Evolutionary conservation across 2,113 vertebrate species (phyloP), one percentile per base, ranked within the genome.

Genomic region (Cettia cetti): DNA sequence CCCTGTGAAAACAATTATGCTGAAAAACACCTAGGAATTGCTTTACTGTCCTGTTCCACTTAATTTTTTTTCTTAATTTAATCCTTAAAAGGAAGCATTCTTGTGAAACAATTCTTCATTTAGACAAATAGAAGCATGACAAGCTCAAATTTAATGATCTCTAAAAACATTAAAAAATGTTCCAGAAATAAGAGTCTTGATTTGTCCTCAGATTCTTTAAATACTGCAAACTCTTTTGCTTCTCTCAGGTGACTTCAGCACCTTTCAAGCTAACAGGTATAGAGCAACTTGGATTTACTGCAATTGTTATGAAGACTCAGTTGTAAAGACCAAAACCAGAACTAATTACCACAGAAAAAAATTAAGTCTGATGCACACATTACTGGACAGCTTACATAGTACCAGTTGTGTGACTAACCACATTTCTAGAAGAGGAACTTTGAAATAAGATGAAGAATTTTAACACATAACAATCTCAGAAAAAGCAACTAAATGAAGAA

Each of bases 281-380:
- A 71, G 7, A 87, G 7, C 5, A 95, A 70, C 5, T 6, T 76
- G 52, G 31, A 87, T 76, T 91, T 65, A 63, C 18, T 89, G 33
- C 33, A 91, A 50, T 49, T 72, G 22, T 52, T 87, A 93, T 23
- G 19, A 95, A 87, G 54, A 90, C 60, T 91, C 28, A 82, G 28
- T 31, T 72, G 56, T 37, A 40, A 89, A 96, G 86, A 95, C 71
- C 80, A 84, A 84, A 86, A 90, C 19, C 66, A 85, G 44, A 90
- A 92, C 82, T 88, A 52, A 74, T 54, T 89, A 77, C 19, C 85
- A 85, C n/a, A 71, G 49, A 63, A 75, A 89, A 89, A 66, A 76
- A 53, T 11, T 65, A 74, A 70, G 83, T 71, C 45, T 65, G 23
- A 47, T 24, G 11, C 13, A 44, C 40, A 86, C 15, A 26, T 61